These are phyloP conservation scores for Trissoscelio sp. DNA, from an alignment of 2,888 invertebrate species.

Conservation along the genomic window DNA sequence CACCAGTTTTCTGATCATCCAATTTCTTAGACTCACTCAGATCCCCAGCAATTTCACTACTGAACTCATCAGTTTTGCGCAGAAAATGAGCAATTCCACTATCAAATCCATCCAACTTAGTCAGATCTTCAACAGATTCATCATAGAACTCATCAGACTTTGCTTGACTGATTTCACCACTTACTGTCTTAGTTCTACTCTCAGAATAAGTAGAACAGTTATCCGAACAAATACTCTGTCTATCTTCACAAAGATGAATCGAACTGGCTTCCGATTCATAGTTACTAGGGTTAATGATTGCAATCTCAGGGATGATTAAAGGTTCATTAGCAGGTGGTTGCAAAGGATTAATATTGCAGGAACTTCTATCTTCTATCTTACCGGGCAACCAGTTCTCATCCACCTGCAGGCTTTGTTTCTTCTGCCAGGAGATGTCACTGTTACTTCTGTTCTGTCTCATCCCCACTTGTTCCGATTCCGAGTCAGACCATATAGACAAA, in stretches of 20 bases:
- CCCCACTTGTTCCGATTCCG: conserved; percentile 63
- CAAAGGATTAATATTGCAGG: conserved; percentile 70
- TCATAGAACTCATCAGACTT: conserved; percentile 75
- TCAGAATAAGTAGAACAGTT: conserved; percentile 73
- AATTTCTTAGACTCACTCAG: too few relatives aligned
- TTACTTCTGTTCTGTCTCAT: conserved; percentile 77
- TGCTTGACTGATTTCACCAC: conserved; percentile 77
- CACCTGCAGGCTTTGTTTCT: conserved; percentile 72
- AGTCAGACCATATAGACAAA: conserved; percentile 72
- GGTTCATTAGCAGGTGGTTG: conserved; percentile 13
- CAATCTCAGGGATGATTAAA: conserved; percentile 79
- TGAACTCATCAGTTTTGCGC: too few relatives aligned
- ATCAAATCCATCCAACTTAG: too few relatives aligned
- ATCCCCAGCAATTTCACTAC: too few relatives aligned
- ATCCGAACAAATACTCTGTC: conserved; percentile 70
- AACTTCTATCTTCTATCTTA: conserved; percentile 74
- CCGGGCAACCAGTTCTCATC: conserved; percentile 70
- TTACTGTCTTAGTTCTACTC: conserved; percentile 76
- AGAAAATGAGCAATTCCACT: too few relatives aligned
- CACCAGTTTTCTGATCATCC: too few relatives aligned
- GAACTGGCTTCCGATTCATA: conserved; percentile 81
- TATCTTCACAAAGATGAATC: conserved; percentile 76
- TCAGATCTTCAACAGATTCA: conserved; percentile 71
- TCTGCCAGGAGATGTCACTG: conserved; percentile 80
- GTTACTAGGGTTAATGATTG: conserved; percentile 82